Evolutionary conservation across 1,140 invertebrate species (phyloP), one percentile per base, ranked within the genome.

Genomic region (Dreissena rostriformis): DNA sequence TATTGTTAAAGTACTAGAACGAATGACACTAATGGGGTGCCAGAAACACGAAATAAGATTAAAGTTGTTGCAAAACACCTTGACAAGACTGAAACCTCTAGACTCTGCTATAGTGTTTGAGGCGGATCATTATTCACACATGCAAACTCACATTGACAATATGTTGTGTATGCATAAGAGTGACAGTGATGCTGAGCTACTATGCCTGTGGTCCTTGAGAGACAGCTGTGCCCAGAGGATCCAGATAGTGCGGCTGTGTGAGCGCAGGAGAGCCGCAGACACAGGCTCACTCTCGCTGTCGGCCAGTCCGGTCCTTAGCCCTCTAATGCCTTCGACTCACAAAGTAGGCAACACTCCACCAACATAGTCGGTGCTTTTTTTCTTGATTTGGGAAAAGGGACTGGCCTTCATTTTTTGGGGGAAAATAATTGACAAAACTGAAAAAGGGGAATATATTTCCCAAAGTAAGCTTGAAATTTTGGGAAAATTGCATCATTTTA

Each of bases 131-230:
- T 49, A 24, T 29, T 57, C 52, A 51, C 26, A 52, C 52, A 6
- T 19, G 14, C 65, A 75, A 68, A 67, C 76, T 15, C 61, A 70
- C 52, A 28, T 88, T 68, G 83, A 88, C 39, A 85, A 89, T 70
- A 85, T 87, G 85, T 71, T 76, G 8, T 28, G 82, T 39, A 88
- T 90, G 86, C 76, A 87, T 63, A 29, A 83, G 7, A 87, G 78
- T 75, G 51, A 28, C 22, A 63, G 81, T 14, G 71, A 85, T 68
- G 78, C 84, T 68, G 82, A 86, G 52, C 72, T 90, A 51, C 53
- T 88, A 1, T 79, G 87, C 72, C 55, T 89, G 14, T 90, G 88
- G 86, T 87, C 85, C 0, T 24, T 89, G 7, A 83, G 66, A 39
- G 84, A 86, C 17, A 76, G 80, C 11, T 73, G 79, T 29, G 68